phyloP scores from a whole-genome alignment of 2,888 invertebrate species.

The Ischnus inquisitorius region DNA sequence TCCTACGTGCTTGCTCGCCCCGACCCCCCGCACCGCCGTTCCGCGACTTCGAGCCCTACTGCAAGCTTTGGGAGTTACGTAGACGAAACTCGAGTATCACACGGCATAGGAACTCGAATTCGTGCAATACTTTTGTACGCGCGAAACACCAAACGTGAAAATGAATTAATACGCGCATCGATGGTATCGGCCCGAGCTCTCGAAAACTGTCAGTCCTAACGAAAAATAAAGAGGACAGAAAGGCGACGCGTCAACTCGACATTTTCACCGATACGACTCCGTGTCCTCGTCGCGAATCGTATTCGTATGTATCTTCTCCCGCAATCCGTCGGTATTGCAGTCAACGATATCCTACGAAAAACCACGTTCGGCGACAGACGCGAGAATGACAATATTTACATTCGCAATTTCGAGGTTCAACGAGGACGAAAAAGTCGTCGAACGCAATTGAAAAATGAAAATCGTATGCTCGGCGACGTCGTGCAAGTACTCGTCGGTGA shows the following conservation, averaged over 20 bases:
- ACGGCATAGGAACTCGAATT: not conserved
- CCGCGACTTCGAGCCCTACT: not conserved
- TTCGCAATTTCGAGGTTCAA: not conserved
- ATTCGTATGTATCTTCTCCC: too few species aligned
- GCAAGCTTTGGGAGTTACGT: not conserved
- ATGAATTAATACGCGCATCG: constrained; percentile 25
- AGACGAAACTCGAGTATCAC: constrained; percentile 3
- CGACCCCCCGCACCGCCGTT: not conserved
- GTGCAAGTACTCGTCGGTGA: constrained; percentile 75
- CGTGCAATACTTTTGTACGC: constrained; percentile 1
- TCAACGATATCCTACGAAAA: not conserved
- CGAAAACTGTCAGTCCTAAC: not conserved
- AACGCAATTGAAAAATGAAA: constrained; percentile 65
- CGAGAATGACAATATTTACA: constrained; percentile 31
- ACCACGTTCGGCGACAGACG: not conserved
- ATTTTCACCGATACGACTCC: not conserved
- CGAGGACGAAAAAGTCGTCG: not conserved
- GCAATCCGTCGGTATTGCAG: not conserved
- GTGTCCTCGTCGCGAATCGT: not conserved
- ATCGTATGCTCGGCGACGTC: constrained; percentile 72
- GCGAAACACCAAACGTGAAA: constrained; percentile 8
- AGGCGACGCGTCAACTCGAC: not conserved
- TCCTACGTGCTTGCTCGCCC: not conserved
- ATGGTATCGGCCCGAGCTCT: not conserved
- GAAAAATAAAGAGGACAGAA: not conserved